Percentiles rank a stretch among this genome's conserved stretches.
These are phyloP conservation scores for Dynastes hyllus DNA, from an alignment of 2,888 invertebrate species.

Conservation along the genomic window DNA sequence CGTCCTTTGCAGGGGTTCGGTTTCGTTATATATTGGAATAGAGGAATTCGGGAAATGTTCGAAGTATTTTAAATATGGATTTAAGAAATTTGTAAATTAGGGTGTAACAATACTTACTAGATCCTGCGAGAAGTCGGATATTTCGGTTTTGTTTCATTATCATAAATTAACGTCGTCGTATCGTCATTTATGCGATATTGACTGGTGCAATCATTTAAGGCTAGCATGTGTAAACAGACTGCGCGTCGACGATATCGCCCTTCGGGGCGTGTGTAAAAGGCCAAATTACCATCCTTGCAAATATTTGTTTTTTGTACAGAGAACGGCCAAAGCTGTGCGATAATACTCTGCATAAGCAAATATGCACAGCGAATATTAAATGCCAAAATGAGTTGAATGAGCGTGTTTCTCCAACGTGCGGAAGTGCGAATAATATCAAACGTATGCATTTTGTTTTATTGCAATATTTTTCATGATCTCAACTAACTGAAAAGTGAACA, in stretches of 20 bases:
- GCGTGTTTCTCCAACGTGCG: constrained; percentile 3
- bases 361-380: constrained; percentile 53
- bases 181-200: constrained; percentile 51
- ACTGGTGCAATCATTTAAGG: constrained; percentile 55
- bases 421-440: too few species aligned
- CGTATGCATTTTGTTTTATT: too few species aligned
- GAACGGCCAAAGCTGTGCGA: constrained; percentile 53
- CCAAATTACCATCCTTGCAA: constrained; percentile 58
- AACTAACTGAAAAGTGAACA: too few species aligned
- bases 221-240: constrained; percentile 56
- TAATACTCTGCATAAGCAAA: constrained; percentile 53
- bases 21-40: too few species aligned
- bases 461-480: too few species aligned
- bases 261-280: constrained; percentile 57
- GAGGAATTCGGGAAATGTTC: too few species aligned
- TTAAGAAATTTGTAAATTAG: too few species aligned
- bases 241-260: constrained; percentile 58
- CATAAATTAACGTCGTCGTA: constrained; percentile 35
- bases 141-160: constrained; percentile 27
- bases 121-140: not conserved
- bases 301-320: constrained; percentile 58
- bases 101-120: not conserved
- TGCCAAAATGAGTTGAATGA: constrained; percentile 47
- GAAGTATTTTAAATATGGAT: too few species aligned
- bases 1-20: too few species aligned